Base-by-base conservation (phyloP, 2,113 vertebrate genomes). In the Pelecanus crispus region DNA sequence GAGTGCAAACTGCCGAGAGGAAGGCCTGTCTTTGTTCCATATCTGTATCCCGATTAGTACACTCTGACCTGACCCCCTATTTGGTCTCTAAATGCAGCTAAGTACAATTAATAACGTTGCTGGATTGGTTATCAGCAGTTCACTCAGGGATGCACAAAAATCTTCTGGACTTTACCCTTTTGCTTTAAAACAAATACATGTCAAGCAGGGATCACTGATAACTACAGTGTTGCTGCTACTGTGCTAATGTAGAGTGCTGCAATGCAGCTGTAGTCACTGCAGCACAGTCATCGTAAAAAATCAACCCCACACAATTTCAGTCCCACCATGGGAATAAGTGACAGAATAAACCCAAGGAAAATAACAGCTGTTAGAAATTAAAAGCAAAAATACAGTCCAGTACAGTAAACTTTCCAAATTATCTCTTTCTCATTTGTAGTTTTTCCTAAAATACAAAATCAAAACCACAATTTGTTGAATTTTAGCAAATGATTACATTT, bases 1-100 rank as follows among this genome's bases (percentile, higher is more conserved):
- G 67, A 73, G 53, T 5, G 17, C 44, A 93, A 83, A 62, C 52
- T 53, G n/a, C 32, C 0, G 0, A 90, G 44, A 80, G 45, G 71
- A 93, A 92, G 9, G 29, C 34, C 36, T 91, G 44, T 65, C 91
- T 91, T 75, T 89, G 58, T 90, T 90, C 34, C 16, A 10, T 90
- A 86, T 90, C 66, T 78, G 6, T 80, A 78, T 53, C 58, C 75
- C 80, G 85, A 90, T 88, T 50, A 71, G 42, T 34, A 63, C 59
- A 19, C 59, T 86, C 85, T 95, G 79, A 93, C 90, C 88, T 84
- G 91, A 93, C 34, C 47, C 72, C 40, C 89, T 80, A 56, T 86
- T 84, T 50, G 17, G 56, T 81, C 72, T 91, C 29, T 15, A 87
- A 90, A 56, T 17, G 22, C 65, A 86, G 36, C 25, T 56, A 88